These are phyloP conservation scores for Trichogramma dendrolimi DNA, from an alignment of 2,888 invertebrate species.

Conservation along the genomic window DNA sequence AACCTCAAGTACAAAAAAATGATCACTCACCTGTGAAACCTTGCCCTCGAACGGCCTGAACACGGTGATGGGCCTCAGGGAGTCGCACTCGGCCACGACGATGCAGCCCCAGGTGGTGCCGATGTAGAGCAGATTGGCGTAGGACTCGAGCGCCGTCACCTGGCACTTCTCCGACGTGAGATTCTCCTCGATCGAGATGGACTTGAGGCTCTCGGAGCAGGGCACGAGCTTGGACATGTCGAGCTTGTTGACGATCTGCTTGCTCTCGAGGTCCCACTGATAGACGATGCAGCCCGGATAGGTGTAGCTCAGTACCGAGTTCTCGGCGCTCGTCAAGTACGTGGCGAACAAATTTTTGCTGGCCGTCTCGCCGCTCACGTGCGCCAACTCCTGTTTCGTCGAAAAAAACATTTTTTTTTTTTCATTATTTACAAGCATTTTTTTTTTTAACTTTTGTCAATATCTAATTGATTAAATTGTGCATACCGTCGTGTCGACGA, in stretches of 20 bases:
- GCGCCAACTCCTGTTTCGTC: conserved; percentile 59
- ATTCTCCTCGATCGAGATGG: conserved; percentile 84
- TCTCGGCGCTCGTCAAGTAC: conserved; percentile 63
- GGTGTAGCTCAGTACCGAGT: conserved; percentile 73
- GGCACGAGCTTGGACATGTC: conserved; percentile 91
- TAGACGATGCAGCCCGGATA: conserved; percentile 85
- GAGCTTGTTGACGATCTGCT: conserved; percentile 69
- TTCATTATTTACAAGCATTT: not conserved
- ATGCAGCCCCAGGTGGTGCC: conserved; percentile 95
- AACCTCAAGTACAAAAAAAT: not conserved
- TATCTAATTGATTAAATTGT: not conserved
- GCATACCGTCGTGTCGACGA: conserved; percentile 52
- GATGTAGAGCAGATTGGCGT: conserved; percentile 68
- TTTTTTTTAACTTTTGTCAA: not conserved
- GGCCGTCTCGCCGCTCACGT: conserved; percentile 57
- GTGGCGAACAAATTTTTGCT: conserved; percentile 65
- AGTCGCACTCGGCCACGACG: conserved; percentile 78
- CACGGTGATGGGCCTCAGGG: conserved; percentile 83
- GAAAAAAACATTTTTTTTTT: not conserved
- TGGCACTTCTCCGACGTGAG: conserved; percentile 74
- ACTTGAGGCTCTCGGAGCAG: conserved; percentile 86
- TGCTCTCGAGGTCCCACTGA: conserved; percentile 73
- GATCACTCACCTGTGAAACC: conserved; percentile 53
- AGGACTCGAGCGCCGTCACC: conserved; percentile 54
- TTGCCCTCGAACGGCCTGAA: conserved; percentile 87